Evolutionary conservation across 2,113 vertebrate species (phyloP), one percentile per base, ranked within the genome.

Genomic region (Archilochus colubris): DNA sequence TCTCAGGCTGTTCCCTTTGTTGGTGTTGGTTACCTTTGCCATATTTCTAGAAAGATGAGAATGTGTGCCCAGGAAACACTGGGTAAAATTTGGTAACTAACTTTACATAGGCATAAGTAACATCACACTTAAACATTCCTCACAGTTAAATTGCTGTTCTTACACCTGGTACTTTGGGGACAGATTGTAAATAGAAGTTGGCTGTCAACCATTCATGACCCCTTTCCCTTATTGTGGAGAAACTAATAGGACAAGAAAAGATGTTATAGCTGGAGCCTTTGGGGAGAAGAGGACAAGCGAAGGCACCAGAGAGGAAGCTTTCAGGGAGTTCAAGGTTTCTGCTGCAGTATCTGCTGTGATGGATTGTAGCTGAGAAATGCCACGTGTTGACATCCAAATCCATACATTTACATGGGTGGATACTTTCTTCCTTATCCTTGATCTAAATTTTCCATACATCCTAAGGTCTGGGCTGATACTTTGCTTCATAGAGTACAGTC

Each of bases 41-140:
- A 82, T 54, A 84, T 82, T 89, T 90, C 61, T 93, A 80, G 78
- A 72, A 86, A 90, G 54, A 27, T 74, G 23, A 80, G 51, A 70
- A 48, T 30, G 19, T 67, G 27, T 48, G 38, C 77, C 4, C 15
- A 72, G 51, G 50, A 85, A 93, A 80, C 19, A 30, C 36, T 46
- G 28, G 44, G 68, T 30, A 64, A 77, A 84, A 53, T 28, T 79
- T 74, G 25, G 6, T 90, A 63, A 28, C 30, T 83, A 68, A 43
- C 24, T 79, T 88, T 72, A 40, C 22, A 28, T 46, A 53, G 68
- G 15, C n/a, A 57, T 33, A 78, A 86, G 70, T 28, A 72, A 50
- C 14, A 75, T 23, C 4, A 76, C 58, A 33, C 77, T 76, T 44
- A 76, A 91, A 69, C 82, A 51, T 67, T 86, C 33, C 9, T 73